A percentile compares a stretch with the other conserved stretches of the same genome.
These are phyloP conservation scores for Drosophila insularis DNA, from an alignment of 1,140 invertebrate genomes.

Conservation along the genomic window DNA sequence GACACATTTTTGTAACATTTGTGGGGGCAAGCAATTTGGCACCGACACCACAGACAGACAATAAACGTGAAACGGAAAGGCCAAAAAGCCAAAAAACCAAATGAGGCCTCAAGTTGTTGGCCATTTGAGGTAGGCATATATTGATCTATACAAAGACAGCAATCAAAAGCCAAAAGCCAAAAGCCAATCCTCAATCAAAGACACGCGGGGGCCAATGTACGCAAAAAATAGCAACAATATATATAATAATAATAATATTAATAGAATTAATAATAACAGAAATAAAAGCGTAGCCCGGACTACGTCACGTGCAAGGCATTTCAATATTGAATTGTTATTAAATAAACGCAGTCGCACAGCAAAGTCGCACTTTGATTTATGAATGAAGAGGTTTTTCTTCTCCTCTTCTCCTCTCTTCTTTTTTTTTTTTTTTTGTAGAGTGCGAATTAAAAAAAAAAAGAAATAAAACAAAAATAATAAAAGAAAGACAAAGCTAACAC, in stretches of 20 bases:
- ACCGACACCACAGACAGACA: conserved; percentile 55
- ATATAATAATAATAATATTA: background rate
- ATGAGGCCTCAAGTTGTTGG: conserved; percentile 64
- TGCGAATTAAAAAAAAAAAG: conserved; percentile 1
- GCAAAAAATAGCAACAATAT: background rate
- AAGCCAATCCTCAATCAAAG: conserved; percentile 1
- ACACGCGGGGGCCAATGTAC: conserved; percentile 46
- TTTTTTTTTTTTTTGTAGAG: background rate
- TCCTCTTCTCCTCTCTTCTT: background rate
- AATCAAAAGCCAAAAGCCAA: background rate
- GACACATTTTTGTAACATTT: conserved; percentile 49
- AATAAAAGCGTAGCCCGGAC: conserved; percentile 26
- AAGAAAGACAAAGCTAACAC: conserved; percentile 36
- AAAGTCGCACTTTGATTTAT: conserved; percentile 57
- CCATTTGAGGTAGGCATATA: conserved; percentile 58
- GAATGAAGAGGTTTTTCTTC: conserved; percentile 36
- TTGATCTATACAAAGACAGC: conserved; percentile 19
- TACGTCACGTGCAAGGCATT: conserved; percentile 64
- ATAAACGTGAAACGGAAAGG: conserved; percentile 67
- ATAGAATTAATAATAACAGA: background rate
- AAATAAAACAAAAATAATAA: conserved; percentile 10
- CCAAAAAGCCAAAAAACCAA: conserved; percentile 71
- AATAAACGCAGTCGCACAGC: conserved; percentile 28
- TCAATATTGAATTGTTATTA: conserved; percentile 57
- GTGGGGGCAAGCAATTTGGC: conserved; percentile 75